Evolutionary conservation across 1,140 invertebrate species (phyloP), one percentile per base, ranked within the genome.

Genomic region (Dufourea novaeangliae): DNA sequence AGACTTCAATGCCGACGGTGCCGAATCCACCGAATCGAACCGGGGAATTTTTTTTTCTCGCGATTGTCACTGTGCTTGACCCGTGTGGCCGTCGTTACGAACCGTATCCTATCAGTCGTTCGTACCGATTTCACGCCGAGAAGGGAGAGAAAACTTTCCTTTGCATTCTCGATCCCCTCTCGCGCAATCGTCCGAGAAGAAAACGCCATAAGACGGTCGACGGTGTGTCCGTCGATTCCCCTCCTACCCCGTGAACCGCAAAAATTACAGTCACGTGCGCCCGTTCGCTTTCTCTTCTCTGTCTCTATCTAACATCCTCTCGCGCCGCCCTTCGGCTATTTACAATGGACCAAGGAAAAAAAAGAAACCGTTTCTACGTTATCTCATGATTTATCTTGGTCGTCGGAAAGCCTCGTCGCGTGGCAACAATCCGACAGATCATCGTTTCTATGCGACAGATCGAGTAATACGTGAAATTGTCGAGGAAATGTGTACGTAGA

Each of bases 281-380:
- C 59, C 37, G 46, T 75, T 75, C 67, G 70, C 61, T 32, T 67
- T 80, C 66, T 78, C 59, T 80, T 78, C n/a, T 77, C 52, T 77
- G 50, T 81, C 52, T 82, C 73, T 84, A 83, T 75, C 76, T 84
- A 74, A 32, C 70, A 69, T 27, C 54, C 57, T 32, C 61, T 62
- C 57, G 39, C 22, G 32, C 22, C 34, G n/a, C 52, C 71, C 70
- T 68, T 85, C 82, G 81, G 66, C 64, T 89, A 89, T 90, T 84
- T 89, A 89, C 87, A 89, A 66, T 75, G 72, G 20, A 83, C 84
- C 86, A 86, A 82, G 85, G 80, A 88, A 88, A 78, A 11, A 14
- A 59, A 83, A 80, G 70, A 79, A 79, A 79, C 57, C 54, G 69
- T 79, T 68, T 64, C 69, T 54, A 61, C 61, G 77, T 46, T 66